Conservation (phyloP, 1,140 invertebrate genomes). For the Cyclargus thomasi region DNA sequence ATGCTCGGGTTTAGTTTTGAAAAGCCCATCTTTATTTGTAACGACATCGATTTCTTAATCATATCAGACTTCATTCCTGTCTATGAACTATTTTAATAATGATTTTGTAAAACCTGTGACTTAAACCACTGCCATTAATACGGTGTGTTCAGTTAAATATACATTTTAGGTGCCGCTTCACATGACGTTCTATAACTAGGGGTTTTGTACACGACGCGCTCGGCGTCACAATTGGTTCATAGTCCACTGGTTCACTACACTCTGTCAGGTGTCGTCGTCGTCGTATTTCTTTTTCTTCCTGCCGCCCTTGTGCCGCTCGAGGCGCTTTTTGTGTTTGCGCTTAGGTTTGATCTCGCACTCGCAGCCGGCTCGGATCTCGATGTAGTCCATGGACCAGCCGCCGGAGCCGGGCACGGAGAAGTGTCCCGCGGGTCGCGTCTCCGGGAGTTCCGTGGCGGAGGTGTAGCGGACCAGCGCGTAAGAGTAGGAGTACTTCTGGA, state of each 20-base stretch:
- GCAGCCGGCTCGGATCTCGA: conserved; percentile 87
- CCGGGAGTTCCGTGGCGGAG: conserved; percentile 67
- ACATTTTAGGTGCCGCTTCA: conserved; percentile 11
- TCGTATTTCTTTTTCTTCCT: conserved; percentile 52
- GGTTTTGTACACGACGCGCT: conserved; percentile 2
- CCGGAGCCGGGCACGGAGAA: conserved; percentile 74
- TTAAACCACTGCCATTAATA: not conserved
- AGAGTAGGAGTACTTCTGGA: conserved; percentile 89
- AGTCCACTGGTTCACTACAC: conserved; percentile 46
- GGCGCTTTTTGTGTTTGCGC: conserved; percentile 47
- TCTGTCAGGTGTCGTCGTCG: conserved; percentile 60
- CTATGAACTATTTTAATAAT: not conserved
- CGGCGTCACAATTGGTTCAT: conserved; percentile 54
- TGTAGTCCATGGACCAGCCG: conserved; percentile 87
- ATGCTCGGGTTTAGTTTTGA: too few species aligned
- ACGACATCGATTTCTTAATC: not conserved
- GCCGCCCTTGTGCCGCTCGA: conserved; percentile 45
- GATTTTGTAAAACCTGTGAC: not conserved
- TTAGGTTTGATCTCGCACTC: conserved; percentile 81
- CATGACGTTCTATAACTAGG: conserved; percentile 38
- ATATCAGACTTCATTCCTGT: not conserved
- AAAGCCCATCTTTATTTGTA: too few species aligned
- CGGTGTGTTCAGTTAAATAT: not conserved
- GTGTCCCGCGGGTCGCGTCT: conserved; percentile 66
- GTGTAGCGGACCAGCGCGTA: conserved; percentile 85